Base-by-base conservation (phyloP, 1,140 invertebrate species). In the Globodera rostochiensis region DNA sequence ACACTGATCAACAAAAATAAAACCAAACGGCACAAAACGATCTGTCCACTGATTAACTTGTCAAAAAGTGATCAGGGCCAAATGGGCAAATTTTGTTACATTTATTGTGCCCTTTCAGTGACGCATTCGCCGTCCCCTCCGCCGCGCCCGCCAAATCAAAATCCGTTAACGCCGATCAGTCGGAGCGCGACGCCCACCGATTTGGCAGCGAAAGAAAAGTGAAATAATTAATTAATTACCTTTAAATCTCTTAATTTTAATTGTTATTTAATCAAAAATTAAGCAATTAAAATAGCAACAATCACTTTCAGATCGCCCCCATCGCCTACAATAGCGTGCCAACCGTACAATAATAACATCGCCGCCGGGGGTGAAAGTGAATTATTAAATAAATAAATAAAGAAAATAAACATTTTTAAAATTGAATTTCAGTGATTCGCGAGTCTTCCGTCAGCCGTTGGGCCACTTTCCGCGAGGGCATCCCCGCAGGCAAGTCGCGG, bases 111-210 rank as follows among this genome's bases (percentile, higher is more conserved):
- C 3, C 3, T 9, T 71, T 71, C 69, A 71, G 69, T 47, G 25
- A 36, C 11, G 5, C 69, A 45, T 47, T 47, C 69, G 69, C 69
- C 46, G 36, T 71, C 69, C 69, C 36, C 69, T 19, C 57, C 57
- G 57, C 57, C 57, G 13, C 57, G 57, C 13, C 13, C 57, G 6
- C 57, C 13, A 64, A 73, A 6, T 73, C 21, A 67, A 11, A 77
- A 60, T 53, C 46, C 80, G n/a, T 49, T 66, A 11, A 46, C 80
- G 21, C 53, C 73, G 45, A 25, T 66, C 9, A 8, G 73, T 45
- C 57, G 69, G 46, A 82, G 76, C 9, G 67, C 77, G 57, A 75
- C 50, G 57, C 5, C 57, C 57, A 64, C 57, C 2, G 57, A 64
- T 64, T 64, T 64, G 57, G 13, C 57, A 19, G 0, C 57, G 13